A percentile compares a stretch with the other conserved stretches of the same genome.
These are phyloP conservation scores for Bufo bufo DNA, from an alignment of 2,113 vertebrate species.

Conservation along the genomic window DNA sequence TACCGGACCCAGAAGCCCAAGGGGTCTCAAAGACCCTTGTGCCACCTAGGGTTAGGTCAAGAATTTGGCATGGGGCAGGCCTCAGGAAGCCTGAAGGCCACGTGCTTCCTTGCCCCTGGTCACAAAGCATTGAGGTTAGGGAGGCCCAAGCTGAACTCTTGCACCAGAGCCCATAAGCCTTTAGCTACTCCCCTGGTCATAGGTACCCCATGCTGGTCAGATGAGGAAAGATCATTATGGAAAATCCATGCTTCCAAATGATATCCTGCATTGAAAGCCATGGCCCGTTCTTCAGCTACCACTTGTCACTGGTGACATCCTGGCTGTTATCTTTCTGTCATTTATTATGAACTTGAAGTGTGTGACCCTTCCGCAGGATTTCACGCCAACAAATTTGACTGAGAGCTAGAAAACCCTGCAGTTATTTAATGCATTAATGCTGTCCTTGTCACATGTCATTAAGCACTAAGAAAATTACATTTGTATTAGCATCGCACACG, in stretches of 20 bases:
- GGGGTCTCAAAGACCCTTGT: too few species aligned
- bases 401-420: slow-evolving; percentile 38
- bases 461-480: slow-evolving; percentile 38
- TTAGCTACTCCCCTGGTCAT: too few species aligned
- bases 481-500: slow-evolving; percentile 24
- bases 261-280: background rate
- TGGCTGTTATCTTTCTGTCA: slow-evolving; percentile 38
- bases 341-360: slow-evolving; percentile 44
- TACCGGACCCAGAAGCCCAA: too few species aligned
- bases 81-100: too few species aligned
- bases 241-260: background rate
- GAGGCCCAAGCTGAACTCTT: too few species aligned
- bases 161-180: too few species aligned
- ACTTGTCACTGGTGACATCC: slow-evolving; percentile 18
- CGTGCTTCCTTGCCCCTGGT: too few species aligned
- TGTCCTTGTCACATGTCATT: slow-evolving; percentile 50
- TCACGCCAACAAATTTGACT: slow-evolving; percentile 34
- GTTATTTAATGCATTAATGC: slow-evolving; percentile 35
- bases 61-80: too few species aligned
- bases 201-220: background rate
- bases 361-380: slow-evolving; percentile 40
- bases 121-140: too few species aligned
- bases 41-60: too few species aligned
- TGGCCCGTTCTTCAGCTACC: background rate
- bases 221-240: background rate